Conservation (phyloP, 1,140 invertebrate species). For the Anagrus nilaparvatae region DNA sequence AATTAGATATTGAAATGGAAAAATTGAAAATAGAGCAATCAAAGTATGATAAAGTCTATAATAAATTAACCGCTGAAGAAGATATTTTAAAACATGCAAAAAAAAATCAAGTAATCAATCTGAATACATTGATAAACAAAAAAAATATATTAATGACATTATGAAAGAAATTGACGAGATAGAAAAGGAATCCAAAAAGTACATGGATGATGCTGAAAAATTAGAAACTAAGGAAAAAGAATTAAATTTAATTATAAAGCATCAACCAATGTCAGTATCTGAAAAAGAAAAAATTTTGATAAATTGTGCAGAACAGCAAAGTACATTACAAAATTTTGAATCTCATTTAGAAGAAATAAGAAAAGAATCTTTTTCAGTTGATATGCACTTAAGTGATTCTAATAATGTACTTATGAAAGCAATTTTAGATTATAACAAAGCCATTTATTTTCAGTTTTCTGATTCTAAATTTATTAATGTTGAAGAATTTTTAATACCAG, state of each 20-base stretch:
- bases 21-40: constrained; percentile 11
- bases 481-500: constrained; percentile 23
- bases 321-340: constrained; percentile 19
- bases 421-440: constrained; percentile 24
- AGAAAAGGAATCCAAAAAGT: constrained; percentile 6
- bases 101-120: constrained; percentile 12
- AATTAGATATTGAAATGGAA: constrained; percentile 9
- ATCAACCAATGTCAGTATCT: constrained; percentile 22
- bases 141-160: constrained; percentile 14
- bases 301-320: constrained; percentile 20
- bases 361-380: constrained; percentile 23
- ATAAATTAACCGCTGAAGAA: constrained; percentile 10
- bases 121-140: constrained; percentile 6
- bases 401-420: constrained; percentile 21
- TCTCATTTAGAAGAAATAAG: constrained; percentile 24
- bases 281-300: constrained; percentile 20
- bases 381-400: constrained; percentile 21
- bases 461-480: constrained; percentile 15
- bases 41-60: constrained; percentile 7
- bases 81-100: constrained; percentile 9
- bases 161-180: constrained; percentile 17
- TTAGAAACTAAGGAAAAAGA: constrained; percentile 10
- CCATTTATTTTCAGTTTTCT: constrained; percentile 20
- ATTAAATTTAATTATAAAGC: constrained; percentile 15
- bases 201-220: constrained; percentile 12